Percentiles rank a stretch among this genome's conserved stretches.
phyloP scores from a whole-genome alignment of 2,113 vertebrate genomes.

The Rhineura floridana region DNA sequence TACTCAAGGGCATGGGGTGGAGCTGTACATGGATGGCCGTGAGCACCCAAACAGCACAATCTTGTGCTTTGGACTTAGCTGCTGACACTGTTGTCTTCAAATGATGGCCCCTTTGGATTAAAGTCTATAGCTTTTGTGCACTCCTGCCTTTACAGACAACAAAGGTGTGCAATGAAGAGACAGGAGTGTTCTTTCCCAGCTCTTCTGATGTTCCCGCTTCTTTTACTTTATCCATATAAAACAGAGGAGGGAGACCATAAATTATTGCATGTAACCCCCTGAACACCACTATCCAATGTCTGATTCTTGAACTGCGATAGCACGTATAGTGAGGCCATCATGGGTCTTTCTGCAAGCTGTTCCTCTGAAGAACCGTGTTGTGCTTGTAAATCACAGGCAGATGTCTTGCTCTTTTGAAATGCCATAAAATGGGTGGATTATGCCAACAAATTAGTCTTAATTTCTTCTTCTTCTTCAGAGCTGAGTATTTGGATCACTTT shows the following conservation, averaged over 20 bases:
- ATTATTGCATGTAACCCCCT: too few relatives aligned
- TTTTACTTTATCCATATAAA: fast-evolving
- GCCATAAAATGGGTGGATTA: conserved; percentile 37
- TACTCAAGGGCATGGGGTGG: not conserved
- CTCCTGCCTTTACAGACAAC: not conserved
- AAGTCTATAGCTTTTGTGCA: not conserved
- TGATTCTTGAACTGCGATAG: not conserved
- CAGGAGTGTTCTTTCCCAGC: not conserved
- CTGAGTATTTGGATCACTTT: not conserved
- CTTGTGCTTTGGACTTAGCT: not conserved
- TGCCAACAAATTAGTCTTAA: not conserved
- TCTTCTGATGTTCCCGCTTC: too few relatives aligned
- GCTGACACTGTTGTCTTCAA: too few relatives aligned
- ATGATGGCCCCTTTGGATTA: not conserved
- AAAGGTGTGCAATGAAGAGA: not conserved
- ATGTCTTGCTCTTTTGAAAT: conserved; percentile 37
- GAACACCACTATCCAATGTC: not conserved
- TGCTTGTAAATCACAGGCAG: conserved; percentile 30
- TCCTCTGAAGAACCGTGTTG: conserved; percentile 3
- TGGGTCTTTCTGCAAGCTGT: not conserved
- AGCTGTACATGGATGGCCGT: not conserved
- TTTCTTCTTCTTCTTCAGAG: not conserved
- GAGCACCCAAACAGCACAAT: not conserved
- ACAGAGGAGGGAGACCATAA: not conserved
- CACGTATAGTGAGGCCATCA: not conserved